Base-by-base conservation (phyloP, 2,113 vertebrate species). In the Rhabdornis inornatus region DNA sequence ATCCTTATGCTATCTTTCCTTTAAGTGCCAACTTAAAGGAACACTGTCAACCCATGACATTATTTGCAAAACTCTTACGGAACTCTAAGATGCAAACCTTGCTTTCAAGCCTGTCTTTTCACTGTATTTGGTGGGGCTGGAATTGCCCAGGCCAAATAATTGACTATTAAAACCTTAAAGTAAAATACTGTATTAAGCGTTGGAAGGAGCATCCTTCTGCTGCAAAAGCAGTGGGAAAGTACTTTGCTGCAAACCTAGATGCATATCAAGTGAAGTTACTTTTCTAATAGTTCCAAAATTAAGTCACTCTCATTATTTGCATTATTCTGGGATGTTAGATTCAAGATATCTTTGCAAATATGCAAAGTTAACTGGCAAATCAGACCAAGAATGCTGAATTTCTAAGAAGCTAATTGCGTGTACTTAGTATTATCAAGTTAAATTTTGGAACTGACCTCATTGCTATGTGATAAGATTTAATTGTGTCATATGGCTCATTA, bases 201-300 rank as follows among this genome's bases (percentile, higher is more conserved):
- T 50, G 85, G 78, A 65, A 85, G 59, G 22, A 83, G 47, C 21
- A 88, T 44, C 6, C 24, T 56, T 78, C 82, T 91, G 33, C 50
- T 88, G 39, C 37, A 83, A 55, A 76, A 90, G 18, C 55, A 85
- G 35, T 4, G 21, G 60, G 33, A 76, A 91, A 79, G 9, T 2
- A 63, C 12, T 94, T 91, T 10, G 8, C 59, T 83, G 63, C 59
- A 83, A 95, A 55, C 44, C 53, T 33, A 71, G 50, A 64, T 79
- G 76, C n/a, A 71, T 88, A 83, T 66, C 65, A 88, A 11, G 4
- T 33, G 47, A 91, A 49, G 66, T 75, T 80, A 56, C 71, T 83
- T 88, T 93, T 74, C 13, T 83, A 71, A 86, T 65, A 86, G 42
- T 28, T 90, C 70, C 68, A 50, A 77, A 88, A 82, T 86, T 68